These are phyloP conservation scores for Pollenia angustigena DNA, from an alignment of 2,888 invertebrate species.

Conservation along the genomic window DNA sequence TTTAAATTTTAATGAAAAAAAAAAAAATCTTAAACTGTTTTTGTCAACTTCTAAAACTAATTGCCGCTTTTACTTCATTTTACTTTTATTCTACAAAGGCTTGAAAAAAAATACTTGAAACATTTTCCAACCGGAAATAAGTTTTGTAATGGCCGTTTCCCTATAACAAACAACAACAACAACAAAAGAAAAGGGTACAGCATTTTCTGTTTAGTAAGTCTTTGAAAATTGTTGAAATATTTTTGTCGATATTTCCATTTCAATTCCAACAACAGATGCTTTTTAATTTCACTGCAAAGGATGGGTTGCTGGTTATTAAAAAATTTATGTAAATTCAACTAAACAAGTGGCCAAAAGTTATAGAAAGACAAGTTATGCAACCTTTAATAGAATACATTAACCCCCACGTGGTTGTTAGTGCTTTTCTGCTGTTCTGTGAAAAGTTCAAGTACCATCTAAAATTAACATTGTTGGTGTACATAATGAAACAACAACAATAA, in stretches of 20 bases:
- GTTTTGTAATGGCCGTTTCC: conserved; percentile 42
- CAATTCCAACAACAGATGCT: not conserved
- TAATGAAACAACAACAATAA: not conserved
- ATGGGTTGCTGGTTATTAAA: not conserved
- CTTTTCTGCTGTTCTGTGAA: not conserved
- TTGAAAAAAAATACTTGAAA: not conserved
- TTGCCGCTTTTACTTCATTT: conserved; percentile 43
- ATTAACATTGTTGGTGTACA: conserved; percentile 42
- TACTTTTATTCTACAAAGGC: conserved; percentile 18
- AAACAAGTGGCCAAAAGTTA: conserved; percentile 17
- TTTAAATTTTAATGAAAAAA: conserved; percentile 5
- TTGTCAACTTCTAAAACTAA: conserved; percentile 21
- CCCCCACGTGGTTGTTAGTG: not conserved
- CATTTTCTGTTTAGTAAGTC: not conserved
- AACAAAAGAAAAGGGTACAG: conserved; percentile 1
- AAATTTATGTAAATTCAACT: conserved; percentile 41
- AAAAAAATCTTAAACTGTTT: not conserved
- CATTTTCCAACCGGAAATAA: conserved; percentile 39
- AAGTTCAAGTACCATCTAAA: conserved; percentile 35
- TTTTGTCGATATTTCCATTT: not conserved
- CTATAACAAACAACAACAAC: not conserved
- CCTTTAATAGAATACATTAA: not conserved
- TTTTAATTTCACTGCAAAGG: not conserved
- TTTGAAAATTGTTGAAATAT: conserved; percentile 13
- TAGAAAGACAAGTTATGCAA: not conserved